Base-by-base conservation (phyloP, 2,113 vertebrate genomes). In the Natator depressus region DNA sequence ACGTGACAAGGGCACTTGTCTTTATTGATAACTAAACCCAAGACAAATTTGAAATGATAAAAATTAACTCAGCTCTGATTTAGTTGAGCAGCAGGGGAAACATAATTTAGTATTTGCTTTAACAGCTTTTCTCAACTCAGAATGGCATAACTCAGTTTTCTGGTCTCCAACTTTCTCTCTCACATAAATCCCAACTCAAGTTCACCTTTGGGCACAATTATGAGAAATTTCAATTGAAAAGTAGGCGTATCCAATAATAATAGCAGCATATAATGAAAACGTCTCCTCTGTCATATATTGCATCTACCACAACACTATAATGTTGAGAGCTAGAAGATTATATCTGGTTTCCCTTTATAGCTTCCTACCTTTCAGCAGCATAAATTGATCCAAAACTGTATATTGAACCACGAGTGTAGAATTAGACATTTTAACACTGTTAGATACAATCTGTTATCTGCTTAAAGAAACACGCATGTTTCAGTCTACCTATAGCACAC, bases 11-110 rank as follows among this genome's bases (percentile, higher is more conserved):
- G 86, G 10, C 11, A 81, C 84, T 95, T 94, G 79, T n/a, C 50
- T 89, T 95, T 83, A 80, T 11, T 88, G 9, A 96, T 88, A 84
- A 72, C 22, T n/a, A 85, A 95, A 89, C 87, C 93, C 95, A 96
- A 81, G 83, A 92, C 90, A 97, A 78, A 78, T 75, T 14, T 29
- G 62, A n/a, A 3, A 4, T 2, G 57, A 20, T 38, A 10, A 78
- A 93, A 31, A 6, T 10, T 72, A 85, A 31, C 47, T 89, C 85
- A 89, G 93, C 87, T 95, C 94, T 83, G 81, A 89, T 75, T 6
- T 85, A 50, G 83, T 81, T 91, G 35, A 85, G 49, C 65, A 72
- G 4, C 72, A 35, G 79, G 29, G 6, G n/a, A 53, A 79, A 47
- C 86, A 31, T 72, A 50, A 1, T 81, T 89, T 80, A 0, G 1